These are phyloP conservation scores for Notiomystis cincta DNA, from an alignment of 2,113 vertebrate species.

Conservation along the genomic window DNA sequence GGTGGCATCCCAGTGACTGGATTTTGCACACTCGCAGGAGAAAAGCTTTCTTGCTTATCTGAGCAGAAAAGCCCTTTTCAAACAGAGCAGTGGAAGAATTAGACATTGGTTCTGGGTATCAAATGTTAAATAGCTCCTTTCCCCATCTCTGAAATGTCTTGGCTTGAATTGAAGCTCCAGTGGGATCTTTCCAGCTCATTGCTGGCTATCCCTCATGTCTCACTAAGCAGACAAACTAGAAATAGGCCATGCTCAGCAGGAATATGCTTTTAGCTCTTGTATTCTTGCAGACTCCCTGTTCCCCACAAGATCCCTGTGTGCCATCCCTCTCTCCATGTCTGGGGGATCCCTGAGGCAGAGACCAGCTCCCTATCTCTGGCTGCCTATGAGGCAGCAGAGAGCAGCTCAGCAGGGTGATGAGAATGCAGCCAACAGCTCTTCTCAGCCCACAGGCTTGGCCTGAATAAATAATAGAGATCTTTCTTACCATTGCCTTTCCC, in stretches of 20 bases:
- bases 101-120: background rate
- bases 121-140: background rate
- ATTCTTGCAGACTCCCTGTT: background rate
- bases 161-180: background rate
- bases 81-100: background rate
- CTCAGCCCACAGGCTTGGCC: background rate
- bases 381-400: background rate
- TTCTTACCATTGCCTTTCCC: slow-evolving; percentile 89
- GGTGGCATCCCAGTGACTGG: background rate
- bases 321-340: background rate
- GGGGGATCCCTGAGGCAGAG: background rate
- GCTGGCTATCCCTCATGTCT: background rate
- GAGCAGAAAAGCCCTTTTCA: background rate
- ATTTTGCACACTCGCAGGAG: background rate
- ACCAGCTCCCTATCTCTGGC: background rate
- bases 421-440: background rate
- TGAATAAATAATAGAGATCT: background rate
- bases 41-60: background rate
- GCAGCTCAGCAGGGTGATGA: background rate
- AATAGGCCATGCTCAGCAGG: background rate
- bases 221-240: background rate
- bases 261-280: background rate
- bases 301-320: fast-evolving
- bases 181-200: background rate
- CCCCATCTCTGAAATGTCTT: background rate